phyloP scores from a whole-genome alignment of 2,888 invertebrate species.

The Fragum fragum region DNA sequence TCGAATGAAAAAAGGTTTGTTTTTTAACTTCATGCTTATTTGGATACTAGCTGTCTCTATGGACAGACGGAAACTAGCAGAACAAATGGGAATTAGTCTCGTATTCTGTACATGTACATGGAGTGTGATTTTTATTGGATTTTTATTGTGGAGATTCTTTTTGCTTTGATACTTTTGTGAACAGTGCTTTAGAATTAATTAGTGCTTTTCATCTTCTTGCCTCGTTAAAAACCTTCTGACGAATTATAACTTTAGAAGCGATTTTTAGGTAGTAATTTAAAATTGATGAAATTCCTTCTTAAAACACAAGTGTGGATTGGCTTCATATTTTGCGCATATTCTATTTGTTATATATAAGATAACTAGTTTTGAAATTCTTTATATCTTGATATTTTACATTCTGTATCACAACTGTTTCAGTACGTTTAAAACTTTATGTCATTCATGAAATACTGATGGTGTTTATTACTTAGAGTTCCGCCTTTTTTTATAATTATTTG shows the following conservation, averaged over 20 bases:
- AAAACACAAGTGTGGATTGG: not conserved
- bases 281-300: not conserved
- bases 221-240: not conserved
- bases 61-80: not conserved
- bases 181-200: not conserved
- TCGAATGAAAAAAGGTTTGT: not conserved
- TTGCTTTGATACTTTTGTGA: not conserved
- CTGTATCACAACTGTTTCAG: too few relatives aligned
- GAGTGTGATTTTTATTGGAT: not conserved
- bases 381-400: too few relatives aligned
- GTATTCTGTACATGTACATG: not conserved
- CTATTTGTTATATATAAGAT: too few relatives aligned
- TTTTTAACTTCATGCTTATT: not conserved
- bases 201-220: not conserved
- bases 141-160: not conserved
- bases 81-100: not conserved
- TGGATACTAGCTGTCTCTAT: not conserved
- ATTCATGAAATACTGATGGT: too few relatives aligned
- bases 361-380: too few relatives aligned
- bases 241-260: not conserved
- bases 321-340: too few relatives aligned
- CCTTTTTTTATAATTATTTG: too few relatives aligned
- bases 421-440: too few relatives aligned
- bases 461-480: too few relatives aligned
- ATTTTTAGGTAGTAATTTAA: not conserved